A percentile compares a stretch with the other conserved stretches of the same genome.
Evolutionary conservation across 2,797 vertebrate species (phyloP).

Genomic region (Sternarchorhynchus goeldii): DNA sequence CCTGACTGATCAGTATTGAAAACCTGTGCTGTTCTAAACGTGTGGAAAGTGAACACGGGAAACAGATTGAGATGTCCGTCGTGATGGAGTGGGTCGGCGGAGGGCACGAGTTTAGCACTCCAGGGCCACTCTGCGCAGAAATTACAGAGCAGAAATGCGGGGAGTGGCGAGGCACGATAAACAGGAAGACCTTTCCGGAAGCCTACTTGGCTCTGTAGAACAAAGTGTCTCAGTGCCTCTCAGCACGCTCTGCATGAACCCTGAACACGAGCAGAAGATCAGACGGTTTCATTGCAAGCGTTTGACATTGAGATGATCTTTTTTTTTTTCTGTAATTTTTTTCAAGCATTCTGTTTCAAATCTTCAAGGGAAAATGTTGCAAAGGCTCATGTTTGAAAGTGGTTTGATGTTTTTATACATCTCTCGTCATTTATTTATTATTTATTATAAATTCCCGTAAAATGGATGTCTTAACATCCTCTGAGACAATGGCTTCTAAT

Average conservation of each 20-base stretch:
- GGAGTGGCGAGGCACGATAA: conserved; percentile 58
- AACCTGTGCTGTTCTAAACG: conserved; percentile 72
- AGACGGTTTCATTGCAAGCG: neutral
- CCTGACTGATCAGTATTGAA: conserved; percentile 74
- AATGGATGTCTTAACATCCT: neutral
- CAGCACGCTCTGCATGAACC: neutral
- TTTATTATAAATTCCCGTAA: conserved; percentile 1
- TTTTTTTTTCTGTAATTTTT: neutral
- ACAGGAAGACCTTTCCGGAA: neutral
- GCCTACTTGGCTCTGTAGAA: neutral
- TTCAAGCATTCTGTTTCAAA: neutral
- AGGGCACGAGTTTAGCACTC: conserved; percentile 57
- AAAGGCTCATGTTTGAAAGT: neutral
- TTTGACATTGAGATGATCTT: neutral
- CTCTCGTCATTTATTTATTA: neutral
- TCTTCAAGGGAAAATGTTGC: neutral
- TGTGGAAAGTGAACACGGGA: conserved; percentile 65
- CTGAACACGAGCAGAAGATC: neutral
- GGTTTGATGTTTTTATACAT: neutral
- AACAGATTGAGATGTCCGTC: conserved; percentile 74
- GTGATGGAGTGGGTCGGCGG: conserved; percentile 72
- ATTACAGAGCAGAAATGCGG: conserved; percentile 62
- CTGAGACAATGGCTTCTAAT: neutral
- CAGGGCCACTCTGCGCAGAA: conserved; percentile 60
- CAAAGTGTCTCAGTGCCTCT: neutral